A percentile compares a stretch with the other conserved stretches of the same genome.
phyloP scores from a whole-genome alignment of 2,113 vertebrate species.

The Eira barbara region DNA sequence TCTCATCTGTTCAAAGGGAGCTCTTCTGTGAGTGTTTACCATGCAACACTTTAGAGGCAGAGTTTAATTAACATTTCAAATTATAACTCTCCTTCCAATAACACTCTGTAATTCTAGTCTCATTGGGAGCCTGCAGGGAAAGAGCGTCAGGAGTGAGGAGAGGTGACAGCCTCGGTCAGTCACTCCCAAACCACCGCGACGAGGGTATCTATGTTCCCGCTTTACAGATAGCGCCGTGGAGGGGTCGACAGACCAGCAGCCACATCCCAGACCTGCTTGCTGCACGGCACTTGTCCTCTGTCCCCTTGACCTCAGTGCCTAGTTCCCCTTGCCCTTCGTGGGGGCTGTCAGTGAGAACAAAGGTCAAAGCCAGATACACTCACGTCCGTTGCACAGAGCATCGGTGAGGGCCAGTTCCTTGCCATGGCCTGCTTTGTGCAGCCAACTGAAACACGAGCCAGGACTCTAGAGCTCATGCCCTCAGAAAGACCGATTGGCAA shows the following conservation, averaged over 20 bases:
- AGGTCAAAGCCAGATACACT: background rate
- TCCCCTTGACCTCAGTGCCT: background rate
- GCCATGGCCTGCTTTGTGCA: background rate
- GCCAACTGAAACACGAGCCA: background rate
- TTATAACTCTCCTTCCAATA: constrained; percentile 36
- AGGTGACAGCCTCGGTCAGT: rapidly evolving
- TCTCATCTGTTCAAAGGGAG: background rate
- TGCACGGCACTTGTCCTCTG: background rate
- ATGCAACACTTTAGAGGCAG: background rate
- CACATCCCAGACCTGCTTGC: background rate
- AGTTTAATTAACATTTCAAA: constrained; percentile 42
- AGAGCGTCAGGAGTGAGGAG: background rate
- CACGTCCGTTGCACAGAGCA: background rate
- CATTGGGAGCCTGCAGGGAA: background rate
- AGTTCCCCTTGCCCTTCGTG: background rate
- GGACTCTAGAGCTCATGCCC: background rate
- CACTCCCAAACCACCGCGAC: background rate
- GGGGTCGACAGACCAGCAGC: background rate
- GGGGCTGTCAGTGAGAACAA: background rate
- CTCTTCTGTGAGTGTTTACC: constrained; percentile 1
- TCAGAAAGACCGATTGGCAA: background rate
- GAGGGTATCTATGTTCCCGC: rapidly evolving
- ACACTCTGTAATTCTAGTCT: background rate
- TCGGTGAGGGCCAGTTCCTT: background rate
- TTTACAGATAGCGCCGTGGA: background rate